phyloP scores from a whole-genome alignment of 2,888 invertebrate species.

The Dorcus parallelipipedus region DNA sequence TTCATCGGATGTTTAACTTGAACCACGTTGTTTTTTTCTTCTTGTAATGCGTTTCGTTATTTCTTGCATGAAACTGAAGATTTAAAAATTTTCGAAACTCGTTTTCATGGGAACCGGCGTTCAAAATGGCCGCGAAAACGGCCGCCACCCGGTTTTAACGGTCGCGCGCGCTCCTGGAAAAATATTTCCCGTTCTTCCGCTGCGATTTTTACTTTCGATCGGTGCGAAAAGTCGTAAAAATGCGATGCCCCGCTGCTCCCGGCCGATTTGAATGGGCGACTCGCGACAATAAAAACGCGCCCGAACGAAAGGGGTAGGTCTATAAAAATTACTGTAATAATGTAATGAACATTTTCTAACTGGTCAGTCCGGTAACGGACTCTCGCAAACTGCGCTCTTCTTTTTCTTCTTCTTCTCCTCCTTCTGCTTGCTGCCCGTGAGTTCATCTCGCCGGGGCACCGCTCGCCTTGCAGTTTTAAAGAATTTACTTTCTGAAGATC shows the following conservation, averaged over 20 bases:
- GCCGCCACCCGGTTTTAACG: too few species aligned
- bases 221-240: too few species aligned
- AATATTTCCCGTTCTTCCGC: too few species aligned
- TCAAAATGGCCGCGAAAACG: background rate
- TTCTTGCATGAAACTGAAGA: background rate
- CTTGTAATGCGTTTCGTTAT: background rate
- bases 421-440: too few species aligned
- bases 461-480: conserved; percentile 1
- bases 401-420: too few species aligned
- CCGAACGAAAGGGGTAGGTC: background rate
- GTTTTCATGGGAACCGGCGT: background rate
- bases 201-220: too few species aligned
- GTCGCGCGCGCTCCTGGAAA: too few species aligned
- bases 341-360: background rate
- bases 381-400: background rate
- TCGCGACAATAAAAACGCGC: background rate
- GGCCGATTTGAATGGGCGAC: too few species aligned
- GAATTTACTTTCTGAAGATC: conserved; percentile 5
- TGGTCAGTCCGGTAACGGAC: conserved; percentile 3
- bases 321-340: conserved; percentile 1
- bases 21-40: background rate
- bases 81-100: background rate
- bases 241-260: too few species aligned
- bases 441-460: too few species aligned
- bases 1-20: too few species aligned